A percentile compares a stretch with the other conserved stretches of the same genome.
Evolutionary conservation across 1,140 invertebrate species (phyloP).

Genomic region (Papilio polytes): DNA sequence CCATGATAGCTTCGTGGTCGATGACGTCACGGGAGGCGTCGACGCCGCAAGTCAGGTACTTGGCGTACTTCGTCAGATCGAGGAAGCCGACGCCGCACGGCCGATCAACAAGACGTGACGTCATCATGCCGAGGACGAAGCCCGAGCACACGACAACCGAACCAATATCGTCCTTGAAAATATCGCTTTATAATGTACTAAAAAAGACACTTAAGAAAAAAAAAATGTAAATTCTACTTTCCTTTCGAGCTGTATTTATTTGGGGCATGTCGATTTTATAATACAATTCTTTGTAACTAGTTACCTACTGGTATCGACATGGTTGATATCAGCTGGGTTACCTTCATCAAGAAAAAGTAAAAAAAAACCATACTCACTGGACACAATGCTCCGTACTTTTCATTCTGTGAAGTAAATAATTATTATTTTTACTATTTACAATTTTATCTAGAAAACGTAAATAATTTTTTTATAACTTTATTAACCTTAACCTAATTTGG

Average conservation of each 20-base stretch:
- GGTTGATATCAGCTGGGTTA: background rate
- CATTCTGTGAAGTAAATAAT: constrained; percentile 56
- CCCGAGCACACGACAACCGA: constrained; percentile 66
- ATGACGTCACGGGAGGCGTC: constrained; percentile 72
- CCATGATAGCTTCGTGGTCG: constrained; percentile 56
- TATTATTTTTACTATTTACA: constrained; percentile 15
- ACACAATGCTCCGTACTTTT: constrained; percentile 69
- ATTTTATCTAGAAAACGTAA: too few relatives aligned
- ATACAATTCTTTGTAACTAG: background rate
- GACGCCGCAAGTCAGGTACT: constrained; percentile 70
- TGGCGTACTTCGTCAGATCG: constrained; percentile 59
- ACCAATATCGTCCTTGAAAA: constrained; percentile 68
- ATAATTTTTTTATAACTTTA: too few relatives aligned
- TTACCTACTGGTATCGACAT: background rate
- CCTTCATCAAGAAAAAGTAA: constrained; percentile 8
- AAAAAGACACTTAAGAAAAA: background rate
- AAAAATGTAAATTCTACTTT: too few relatives aligned
- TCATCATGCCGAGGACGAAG: constrained; percentile 69
- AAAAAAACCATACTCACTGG: constrained; percentile 64
- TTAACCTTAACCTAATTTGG: too few relatives aligned
- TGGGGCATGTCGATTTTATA: background rate
- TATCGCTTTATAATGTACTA: background rate
- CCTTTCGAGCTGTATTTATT: too few relatives aligned
- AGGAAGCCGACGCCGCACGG: constrained; percentile 71
- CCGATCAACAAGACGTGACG: constrained; percentile 66